A percentile compares a stretch with the other conserved stretches of the same genome.
These are phyloP conservation scores for Mantis religiosa DNA, from an alignment of 2,888 invertebrate species.

Conservation along the genomic window DNA sequence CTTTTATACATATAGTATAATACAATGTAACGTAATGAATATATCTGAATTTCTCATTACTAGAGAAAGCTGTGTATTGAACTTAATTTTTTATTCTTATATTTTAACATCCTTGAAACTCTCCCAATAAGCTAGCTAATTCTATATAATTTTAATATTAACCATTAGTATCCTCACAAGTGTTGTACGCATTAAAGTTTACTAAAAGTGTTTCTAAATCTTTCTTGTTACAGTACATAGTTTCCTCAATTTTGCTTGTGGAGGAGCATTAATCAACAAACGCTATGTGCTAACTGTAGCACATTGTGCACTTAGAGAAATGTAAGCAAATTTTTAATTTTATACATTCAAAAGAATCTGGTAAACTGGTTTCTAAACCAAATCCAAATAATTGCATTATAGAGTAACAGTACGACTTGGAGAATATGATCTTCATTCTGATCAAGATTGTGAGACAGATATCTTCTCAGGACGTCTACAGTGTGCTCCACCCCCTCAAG, in stretches of 20 bases:
- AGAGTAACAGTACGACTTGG: slow-evolving; percentile 58
- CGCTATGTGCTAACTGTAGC: slow-evolving; percentile 30
- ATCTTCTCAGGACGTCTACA: background rate
- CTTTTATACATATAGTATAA: no score
- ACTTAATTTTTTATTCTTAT: no score
- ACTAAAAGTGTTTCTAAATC: background rate
- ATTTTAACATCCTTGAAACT: no score
- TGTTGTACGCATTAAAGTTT: no score
- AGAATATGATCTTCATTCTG: slow-evolving; percentile 60
- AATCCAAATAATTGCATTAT: background rate
- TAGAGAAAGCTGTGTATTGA: no score
- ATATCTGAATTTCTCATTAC: no score
- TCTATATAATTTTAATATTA: no score
- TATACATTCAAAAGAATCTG: no score
- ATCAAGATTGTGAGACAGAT: slow-evolving; percentile 55
- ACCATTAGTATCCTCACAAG: no score
- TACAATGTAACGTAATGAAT: no score
- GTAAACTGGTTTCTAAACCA: no score
- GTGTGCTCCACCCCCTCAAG: slow-evolving; percentile 58
- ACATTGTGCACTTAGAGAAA: slow-evolving; percentile 15
- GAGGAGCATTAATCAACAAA: slow-evolving; percentile 27
- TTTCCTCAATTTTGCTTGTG: background rate
- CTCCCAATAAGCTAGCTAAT: no score
- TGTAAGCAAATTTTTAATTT: background rate
- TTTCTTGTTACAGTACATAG: background rate